phyloP scores from a whole-genome alignment of 2,113 vertebrate species.

The Donacobius atricapilla region DNA sequence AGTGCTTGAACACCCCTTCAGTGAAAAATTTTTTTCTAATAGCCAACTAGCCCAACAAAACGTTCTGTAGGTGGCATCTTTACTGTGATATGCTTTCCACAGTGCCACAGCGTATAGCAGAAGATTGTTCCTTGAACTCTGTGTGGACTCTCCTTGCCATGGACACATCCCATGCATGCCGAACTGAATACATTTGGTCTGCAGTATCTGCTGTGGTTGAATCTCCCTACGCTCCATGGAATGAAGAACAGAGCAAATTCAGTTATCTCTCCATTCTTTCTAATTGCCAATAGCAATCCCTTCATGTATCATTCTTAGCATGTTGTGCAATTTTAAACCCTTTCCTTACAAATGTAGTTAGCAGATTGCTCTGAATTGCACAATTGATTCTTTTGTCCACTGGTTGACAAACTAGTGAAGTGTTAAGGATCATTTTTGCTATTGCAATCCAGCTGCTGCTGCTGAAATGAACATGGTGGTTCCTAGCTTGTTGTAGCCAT shows the following conservation, averaged over 20 bases:
- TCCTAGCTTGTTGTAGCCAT: neutral
- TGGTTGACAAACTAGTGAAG: neutral
- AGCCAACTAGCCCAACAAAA: neutral
- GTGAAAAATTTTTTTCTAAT: neutral
- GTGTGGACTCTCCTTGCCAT: neutral
- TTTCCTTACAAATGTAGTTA: neutral
- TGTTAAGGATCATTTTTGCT: neutral
- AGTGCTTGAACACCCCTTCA: neutral
- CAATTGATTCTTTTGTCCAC: neutral
- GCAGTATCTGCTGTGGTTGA: neutral
- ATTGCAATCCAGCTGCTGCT: neutral
- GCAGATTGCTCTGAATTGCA: neutral
- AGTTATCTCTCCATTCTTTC: neutral
- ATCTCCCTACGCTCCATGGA: neutral
- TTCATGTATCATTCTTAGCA: neutral
- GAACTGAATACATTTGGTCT: neutral
- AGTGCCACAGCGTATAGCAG: neutral
- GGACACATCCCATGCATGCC: neutral
- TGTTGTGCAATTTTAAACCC: neutral
- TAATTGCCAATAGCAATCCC: neutral
- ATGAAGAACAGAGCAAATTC: neutral
- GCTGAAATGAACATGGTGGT: neutral
- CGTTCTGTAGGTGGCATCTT: neutral
- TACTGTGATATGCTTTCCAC: neutral
- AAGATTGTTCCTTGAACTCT: neutral